Percentiles rank a stretch among this genome's conserved stretches.
Evolutionary conservation across 2,888 invertebrate species (phyloP).

Genomic region (Phyllotreta cruciferae): DNA sequence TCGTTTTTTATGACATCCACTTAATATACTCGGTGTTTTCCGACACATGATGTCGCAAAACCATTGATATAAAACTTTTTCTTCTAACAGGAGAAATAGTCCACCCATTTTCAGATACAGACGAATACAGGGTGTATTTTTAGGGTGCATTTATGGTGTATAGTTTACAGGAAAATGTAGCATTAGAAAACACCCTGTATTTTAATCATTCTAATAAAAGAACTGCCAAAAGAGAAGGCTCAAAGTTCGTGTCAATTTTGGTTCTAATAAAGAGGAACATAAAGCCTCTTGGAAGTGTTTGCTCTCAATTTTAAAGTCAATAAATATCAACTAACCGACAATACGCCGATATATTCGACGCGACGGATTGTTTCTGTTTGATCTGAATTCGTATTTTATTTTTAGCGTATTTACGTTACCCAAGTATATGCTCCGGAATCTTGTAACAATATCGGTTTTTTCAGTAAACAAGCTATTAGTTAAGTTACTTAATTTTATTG

Average conservation of each 20-base stretch:
- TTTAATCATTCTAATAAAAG: too few relatives aligned
- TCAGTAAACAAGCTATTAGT: not conserved
- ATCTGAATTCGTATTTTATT: constrained; percentile 21
- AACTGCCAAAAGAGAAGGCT: too few relatives aligned
- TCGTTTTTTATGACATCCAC: not conserved
- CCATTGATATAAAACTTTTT: too few relatives aligned
- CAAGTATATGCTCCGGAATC: constrained; percentile 6
- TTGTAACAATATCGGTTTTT: not conserved
- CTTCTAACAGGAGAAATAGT: too few relatives aligned
- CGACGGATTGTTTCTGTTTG: constrained; percentile 9
- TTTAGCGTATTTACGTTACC: constrained; percentile 26
- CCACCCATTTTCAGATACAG: too few relatives aligned
- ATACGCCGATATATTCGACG: not conserved
- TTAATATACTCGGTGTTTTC: not conserved
- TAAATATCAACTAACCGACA: constrained; percentile 15
- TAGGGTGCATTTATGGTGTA: too few relatives aligned
- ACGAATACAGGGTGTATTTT: too few relatives aligned
- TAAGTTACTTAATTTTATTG: constrained; percentile 1
- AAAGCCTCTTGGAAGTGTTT: not conserved
- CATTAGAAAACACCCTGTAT: too few relatives aligned
- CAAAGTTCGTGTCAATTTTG: too few relatives aligned
- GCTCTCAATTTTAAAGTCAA: constrained; percentile 4
- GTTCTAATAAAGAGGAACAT: too few relatives aligned
- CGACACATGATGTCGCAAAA: not conserved
- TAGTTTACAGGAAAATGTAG: too few relatives aligned